Evolutionary conservation across 1,140 invertebrate genomes (phyloP).

Genomic region (Philopotamus ludificatus): DNA sequence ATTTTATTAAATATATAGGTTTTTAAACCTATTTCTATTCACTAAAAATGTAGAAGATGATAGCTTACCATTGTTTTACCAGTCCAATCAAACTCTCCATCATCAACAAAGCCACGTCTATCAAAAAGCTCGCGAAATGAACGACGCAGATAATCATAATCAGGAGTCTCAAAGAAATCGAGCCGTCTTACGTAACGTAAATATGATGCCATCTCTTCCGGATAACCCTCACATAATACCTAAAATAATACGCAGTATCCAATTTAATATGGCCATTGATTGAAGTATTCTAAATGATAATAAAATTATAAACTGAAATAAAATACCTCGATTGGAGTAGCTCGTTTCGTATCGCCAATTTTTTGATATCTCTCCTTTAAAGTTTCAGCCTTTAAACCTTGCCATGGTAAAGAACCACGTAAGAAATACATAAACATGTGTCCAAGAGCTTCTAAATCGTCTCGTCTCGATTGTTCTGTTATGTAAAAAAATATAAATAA

Average conservation of each 20-base stretch:
- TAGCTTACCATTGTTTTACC: slow-evolving; percentile 86
- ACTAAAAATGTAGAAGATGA: slow-evolving; percentile 7
- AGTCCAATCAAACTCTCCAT: slow-evolving; percentile 98
- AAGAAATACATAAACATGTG: slow-evolving; percentile 99
- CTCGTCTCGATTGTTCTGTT: slow-evolving; percentile 96
- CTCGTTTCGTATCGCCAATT: slow-evolving; percentile 98
- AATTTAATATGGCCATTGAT: too few relatives aligned
- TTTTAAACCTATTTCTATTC: neutral
- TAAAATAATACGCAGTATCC: slow-evolving; percentile 37
- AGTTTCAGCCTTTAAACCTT: slow-evolving; percentile 99
- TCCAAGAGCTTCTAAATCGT: slow-evolving; percentile 98
- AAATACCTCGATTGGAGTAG: slow-evolving; percentile 87
- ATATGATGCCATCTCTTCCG: slow-evolving; percentile 96
- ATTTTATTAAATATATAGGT: neutral
- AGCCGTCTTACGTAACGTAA: slow-evolving; percentile 94
- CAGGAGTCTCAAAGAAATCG: slow-evolving; percentile 99
- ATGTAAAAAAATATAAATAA: slow-evolving; percentile 30
- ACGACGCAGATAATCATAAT: slow-evolving; percentile 97
- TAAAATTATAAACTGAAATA: too few relatives aligned
- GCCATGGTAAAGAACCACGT: slow-evolving; percentile 97
- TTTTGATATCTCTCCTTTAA: slow-evolving; percentile 99
- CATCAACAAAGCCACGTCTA: slow-evolving; percentile 87
- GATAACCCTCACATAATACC: slow-evolving; percentile 95
- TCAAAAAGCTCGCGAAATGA: slow-evolving; percentile 95
- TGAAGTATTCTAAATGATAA: slow-evolving; percentile 20